Evolutionary conservation across 2,113 vertebrate species (phyloP), one percentile per base, ranked within the genome.

Genomic region (Acrocephalus kingi): DNA sequence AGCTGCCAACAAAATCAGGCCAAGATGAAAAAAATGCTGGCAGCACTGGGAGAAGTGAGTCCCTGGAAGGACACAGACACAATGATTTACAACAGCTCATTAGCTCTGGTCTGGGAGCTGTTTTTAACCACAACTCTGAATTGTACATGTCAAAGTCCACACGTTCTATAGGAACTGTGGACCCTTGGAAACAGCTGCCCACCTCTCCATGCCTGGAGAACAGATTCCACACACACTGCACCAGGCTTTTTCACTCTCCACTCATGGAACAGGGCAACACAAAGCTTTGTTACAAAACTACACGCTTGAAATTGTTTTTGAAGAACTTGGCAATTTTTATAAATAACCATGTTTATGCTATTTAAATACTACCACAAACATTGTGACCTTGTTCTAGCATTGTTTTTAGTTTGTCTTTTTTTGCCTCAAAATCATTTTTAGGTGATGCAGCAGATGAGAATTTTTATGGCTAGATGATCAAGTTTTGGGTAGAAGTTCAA

Each of bases 1-100:
- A 81, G 73, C 68, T 93, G 92, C 94, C 90, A 94, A 72, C 11
- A 86, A 90, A 79, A 43, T 45, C 46, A 80, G 41, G 92, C 85
- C 51, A 94, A 81, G 39, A 76, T 23, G 12, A 87, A 78, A 73
- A 83, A 93, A 77, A 20, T 7, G 9, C 63, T 90, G 79, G 88
- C 88, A 94, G 51, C 37, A 73, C 5, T 25, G 4, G 14, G 59
- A 35, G 61, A 75, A 90, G 6, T 30, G 31, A 93, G 72, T 79
- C 72, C 51, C 85, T 93, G 90, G 62, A 90, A 90, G 79, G 63
- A 83, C 5, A 1, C 3, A 88, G 67, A 55, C 49, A 79, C 28
- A 56, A 16, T 62, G 59, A 80, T 55, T 80, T 48, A 62, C 51
- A 77, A 69, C 11, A 64, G 45, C 31, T 74, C 43, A 62, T 67